These are phyloP conservation scores for Furcula furcula DNA, from an alignment of 2,888 invertebrate species.

Conservation along the genomic window DNA sequence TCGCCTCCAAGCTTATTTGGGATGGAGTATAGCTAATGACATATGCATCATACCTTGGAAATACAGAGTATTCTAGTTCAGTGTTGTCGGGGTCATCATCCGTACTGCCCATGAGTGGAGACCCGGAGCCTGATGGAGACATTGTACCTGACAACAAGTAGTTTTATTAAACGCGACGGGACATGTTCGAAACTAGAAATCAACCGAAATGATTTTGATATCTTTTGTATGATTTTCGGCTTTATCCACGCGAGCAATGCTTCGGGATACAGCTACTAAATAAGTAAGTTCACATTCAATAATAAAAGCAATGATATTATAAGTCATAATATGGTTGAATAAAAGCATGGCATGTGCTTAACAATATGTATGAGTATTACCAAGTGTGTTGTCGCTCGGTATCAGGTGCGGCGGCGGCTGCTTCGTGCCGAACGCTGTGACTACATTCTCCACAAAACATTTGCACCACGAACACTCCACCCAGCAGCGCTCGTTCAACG, in stretches of 20 bases:
- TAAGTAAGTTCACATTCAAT: too few species aligned
- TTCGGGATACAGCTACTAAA: too few species aligned
- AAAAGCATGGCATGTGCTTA: too few species aligned
- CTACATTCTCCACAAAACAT: conserved; percentile 94
- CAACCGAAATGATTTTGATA: too few species aligned
- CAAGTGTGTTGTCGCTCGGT: conserved; percentile 81
- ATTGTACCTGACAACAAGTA: conserved; percentile 59
- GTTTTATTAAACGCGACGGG: too few species aligned
- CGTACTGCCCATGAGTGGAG: conserved; percentile 75
- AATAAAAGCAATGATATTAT: too few species aligned
- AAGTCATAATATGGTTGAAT: too few species aligned
- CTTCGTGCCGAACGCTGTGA: conserved; percentile 91
- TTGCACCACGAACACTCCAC: conserved; percentile 96
- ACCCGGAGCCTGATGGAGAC: conserved; percentile 78
- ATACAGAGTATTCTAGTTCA: conserved; percentile 77
- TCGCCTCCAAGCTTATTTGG: too few species aligned
- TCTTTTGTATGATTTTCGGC: too few species aligned
- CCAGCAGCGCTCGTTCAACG: conserved; percentile 95
- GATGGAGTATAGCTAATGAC: too few species aligned
- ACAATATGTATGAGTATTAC: conserved; percentile 33
- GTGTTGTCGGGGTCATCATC: conserved; percentile 82
- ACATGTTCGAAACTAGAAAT: too few species aligned
- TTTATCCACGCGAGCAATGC: too few species aligned
- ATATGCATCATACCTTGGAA: conserved; percentile 71
- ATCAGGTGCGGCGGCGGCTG: conserved; percentile 86